phyloP scores from a whole-genome alignment of 2,113 vertebrate genomes.

The Galemys pyrenaicus region DNA sequence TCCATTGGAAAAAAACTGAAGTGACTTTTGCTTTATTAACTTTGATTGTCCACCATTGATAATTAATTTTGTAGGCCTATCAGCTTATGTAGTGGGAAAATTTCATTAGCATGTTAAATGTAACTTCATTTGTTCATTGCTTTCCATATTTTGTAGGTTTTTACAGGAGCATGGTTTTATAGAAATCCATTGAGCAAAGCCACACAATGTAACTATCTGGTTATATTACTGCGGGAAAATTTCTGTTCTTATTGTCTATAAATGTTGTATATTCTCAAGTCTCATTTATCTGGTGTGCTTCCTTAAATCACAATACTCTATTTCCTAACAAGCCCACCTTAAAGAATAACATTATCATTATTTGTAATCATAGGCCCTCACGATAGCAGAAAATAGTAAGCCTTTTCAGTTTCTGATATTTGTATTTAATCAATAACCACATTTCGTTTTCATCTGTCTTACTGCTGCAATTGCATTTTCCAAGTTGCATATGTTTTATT shows the following conservation, averaged over 20 bases:
- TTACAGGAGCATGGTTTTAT: conserved; percentile 53
- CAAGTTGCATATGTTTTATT: conserved; percentile 66
- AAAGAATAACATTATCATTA: conserved; percentile 54
- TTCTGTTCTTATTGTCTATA: neutral
- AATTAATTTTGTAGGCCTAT: conserved; percentile 65
- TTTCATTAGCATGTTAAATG: conserved; percentile 70
- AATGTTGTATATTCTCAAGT: neutral
- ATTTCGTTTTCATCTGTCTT: conserved; percentile 52
- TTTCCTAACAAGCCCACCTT: neutral
- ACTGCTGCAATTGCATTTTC: conserved; percentile 47
- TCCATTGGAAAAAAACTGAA: neutral
- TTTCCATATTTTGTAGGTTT: conserved; percentile 60
- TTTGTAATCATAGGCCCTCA: conserved; percentile 47
- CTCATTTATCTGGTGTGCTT: neutral
- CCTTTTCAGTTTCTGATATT: conserved; percentile 59
- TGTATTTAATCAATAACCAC: conserved; percentile 70
- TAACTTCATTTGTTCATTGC: conserved; percentile 48
- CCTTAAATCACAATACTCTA: neutral
- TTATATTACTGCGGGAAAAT: neutral
- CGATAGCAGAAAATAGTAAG: neutral
- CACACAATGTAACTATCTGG: conserved; percentile 25
- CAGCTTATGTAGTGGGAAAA: neutral
- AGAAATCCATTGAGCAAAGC: conserved; percentile 52
- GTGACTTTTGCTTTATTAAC: conserved; percentile 47
- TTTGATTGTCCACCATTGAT: conserved; percentile 54